Evolutionary conservation across 2,888 invertebrate genomes (phyloP).

Genomic region (Morpho helenor): DNA sequence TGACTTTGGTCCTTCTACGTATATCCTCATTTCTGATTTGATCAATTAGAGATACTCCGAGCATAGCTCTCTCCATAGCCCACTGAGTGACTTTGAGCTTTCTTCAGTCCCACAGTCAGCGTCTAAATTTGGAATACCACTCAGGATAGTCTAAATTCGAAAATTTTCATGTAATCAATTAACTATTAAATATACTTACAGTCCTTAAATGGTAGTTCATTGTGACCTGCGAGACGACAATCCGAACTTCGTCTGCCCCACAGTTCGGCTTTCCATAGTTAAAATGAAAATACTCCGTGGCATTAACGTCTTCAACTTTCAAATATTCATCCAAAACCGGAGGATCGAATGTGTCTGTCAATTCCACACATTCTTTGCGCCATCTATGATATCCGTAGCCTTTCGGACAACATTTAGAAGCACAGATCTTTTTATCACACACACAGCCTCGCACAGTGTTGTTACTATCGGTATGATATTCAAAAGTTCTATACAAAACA

Average conservation of each 20-base stretch:
- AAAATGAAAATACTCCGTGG: slow-evolving; percentile 41
- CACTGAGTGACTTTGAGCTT: no score
- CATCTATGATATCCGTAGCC: slow-evolving; percentile 38
- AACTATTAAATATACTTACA: slow-evolving; percentile 11
- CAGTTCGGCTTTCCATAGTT: slow-evolving; percentile 44
- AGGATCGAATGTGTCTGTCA: slow-evolving; percentile 37
- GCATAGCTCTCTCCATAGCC: no score
- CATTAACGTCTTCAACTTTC: slow-evolving; percentile 31
- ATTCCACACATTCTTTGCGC: slow-evolving; percentile 36
- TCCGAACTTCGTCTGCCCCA: slow-evolving; percentile 28
- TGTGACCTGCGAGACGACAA: slow-evolving; percentile 2
- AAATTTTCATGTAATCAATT: no score
- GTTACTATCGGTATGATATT: slow-evolving; percentile 40
- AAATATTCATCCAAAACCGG: slow-evolving; percentile 40
- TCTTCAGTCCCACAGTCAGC: no score
- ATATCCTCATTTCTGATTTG: no score
- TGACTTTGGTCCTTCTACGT: no score
- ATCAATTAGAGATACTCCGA: no score
- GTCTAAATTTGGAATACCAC: no score
- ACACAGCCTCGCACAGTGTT: slow-evolving; percentile 39
- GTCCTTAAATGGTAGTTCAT: slow-evolving; percentile 6
- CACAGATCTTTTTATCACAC: slow-evolving; percentile 41
- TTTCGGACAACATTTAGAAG: slow-evolving; percentile 51
- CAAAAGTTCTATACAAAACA: slow-evolving; percentile 34
- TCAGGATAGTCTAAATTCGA: no score